Percentiles rank a stretch among this genome's conserved stretches.
Evolutionary conservation across 2,888 invertebrate genomes (phyloP).

Genomic region (Sinotaia quadrata): DNA sequence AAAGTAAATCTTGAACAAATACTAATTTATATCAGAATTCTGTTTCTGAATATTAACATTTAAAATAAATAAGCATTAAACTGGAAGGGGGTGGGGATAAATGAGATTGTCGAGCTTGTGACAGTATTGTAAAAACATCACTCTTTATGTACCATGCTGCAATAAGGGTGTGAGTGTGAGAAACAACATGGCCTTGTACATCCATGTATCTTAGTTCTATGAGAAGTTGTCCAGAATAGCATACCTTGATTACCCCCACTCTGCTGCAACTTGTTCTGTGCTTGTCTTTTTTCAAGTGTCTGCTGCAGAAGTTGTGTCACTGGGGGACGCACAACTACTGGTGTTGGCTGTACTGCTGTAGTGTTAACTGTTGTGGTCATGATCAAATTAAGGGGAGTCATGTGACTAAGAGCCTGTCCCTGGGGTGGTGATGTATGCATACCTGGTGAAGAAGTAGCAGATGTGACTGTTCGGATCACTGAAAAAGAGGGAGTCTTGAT

Average conservation of each 20-base stretch:
- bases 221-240: not conserved
- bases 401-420: not conserved
- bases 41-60: too few species aligned
- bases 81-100: too few species aligned
- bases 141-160: too few species aligned
- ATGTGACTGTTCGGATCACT: conserved; percentile 9
- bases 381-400: not conserved
- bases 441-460: not conserved
- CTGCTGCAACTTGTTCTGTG: conserved; percentile 34
- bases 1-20: too few species aligned
- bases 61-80: too few species aligned
- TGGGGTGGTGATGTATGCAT: not conserved
- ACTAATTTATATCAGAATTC: too few species aligned
- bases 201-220: too few species aligned
- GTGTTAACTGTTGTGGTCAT: not conserved
- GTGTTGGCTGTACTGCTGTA: conserved; percentile 40
- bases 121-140: too few species aligned
- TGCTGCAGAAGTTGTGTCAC: conserved; percentile 60
- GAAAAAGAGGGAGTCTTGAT: too few species aligned
- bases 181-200: too few species aligned
- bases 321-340: conserved; percentile 40
- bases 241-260: conserved; percentile 2
- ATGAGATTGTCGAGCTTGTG: too few species aligned
- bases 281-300: conserved; percentile 55
- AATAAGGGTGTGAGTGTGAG: too few species aligned